Percentiles rank a stretch among this genome's conserved stretches.
Conservation (phyloP, 2,797 vertebrate genomes). For the Coilia nasus region DNA sequence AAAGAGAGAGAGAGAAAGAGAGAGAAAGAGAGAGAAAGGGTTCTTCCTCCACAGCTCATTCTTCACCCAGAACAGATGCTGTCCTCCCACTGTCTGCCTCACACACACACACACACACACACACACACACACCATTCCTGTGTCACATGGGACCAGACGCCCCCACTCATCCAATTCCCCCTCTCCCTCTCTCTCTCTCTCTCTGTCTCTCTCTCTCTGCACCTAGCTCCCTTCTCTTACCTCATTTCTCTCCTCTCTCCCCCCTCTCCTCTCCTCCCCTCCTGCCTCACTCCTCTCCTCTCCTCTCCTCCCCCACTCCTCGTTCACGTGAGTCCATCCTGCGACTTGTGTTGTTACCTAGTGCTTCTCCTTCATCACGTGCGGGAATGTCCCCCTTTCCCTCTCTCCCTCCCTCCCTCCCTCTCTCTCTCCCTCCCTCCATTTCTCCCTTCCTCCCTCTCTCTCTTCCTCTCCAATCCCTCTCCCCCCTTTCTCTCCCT, state of each 20-base stretch:
- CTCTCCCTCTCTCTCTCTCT: background rate
- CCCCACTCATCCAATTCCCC: background rate
- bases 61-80: constrained; percentile 33
- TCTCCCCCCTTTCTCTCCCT: too few species aligned
- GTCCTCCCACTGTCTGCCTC: constrained; percentile 23
- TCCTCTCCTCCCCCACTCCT: constrained; percentile 41
- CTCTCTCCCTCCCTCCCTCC: background rate
- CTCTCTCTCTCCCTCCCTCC: background rate
- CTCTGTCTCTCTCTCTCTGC: constrained; percentile 10
- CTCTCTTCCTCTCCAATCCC: background rate
- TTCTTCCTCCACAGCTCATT: constrained; percentile 28
- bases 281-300: constrained; percentile 7
- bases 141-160: constrained; percentile 35
- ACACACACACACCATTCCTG: constrained; percentile 30
- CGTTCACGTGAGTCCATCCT: constrained; percentile 11
- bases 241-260: background rate
- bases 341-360: background rate
- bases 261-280: background rate
- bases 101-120: background rate
- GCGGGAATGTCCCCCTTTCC: background rate
- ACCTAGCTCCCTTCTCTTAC: constrained; percentile 29
- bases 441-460: background rate
- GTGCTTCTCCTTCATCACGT: background rate
- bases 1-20: background rate
- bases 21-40: background rate